Evolutionary conservation across 2,113 vertebrate genomes (phyloP), one percentile per base, ranked within the genome.

Genomic region (Leucopsar rothschildi): DNA sequence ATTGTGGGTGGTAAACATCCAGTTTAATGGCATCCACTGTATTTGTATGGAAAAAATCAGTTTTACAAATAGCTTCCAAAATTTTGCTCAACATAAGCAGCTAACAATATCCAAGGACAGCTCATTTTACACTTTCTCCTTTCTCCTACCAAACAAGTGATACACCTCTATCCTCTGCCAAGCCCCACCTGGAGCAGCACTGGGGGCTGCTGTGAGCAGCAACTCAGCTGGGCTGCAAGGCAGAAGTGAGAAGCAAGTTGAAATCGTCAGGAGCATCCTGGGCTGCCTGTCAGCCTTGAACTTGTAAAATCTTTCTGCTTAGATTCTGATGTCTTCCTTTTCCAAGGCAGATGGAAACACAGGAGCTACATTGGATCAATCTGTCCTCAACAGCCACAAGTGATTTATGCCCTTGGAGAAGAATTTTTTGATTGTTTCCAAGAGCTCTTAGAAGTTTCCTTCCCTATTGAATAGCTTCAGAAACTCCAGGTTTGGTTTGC

Each of bases 21-120:
- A 92, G 50, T 89, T 96, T 92, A 88, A 93, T 22, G 8, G 66
- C 77, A 90, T 37, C 69, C 82, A 71, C 52, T 57, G 25, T 81
- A 83, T 81, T 47, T 88, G 44, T 68, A 47, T 83, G 56, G 55
- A 39, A 70, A 94, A 90, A 86, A 35, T 0, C 12, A 39, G 28
- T 39, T 93, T 69, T 77, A 91, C 55, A 93, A 88, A 72, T 81
- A 93, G 75, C 44, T 94, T 94, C 60, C 76, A 88, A 86, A 95
- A 77, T 85, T 73, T 69, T 60, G n/a, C 39, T 94, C 33, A 80
- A 40, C 31, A 61, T 3, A 90, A 69, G 60, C 47, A 88, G 25
- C 57, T 86, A 94, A 49, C 68, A 82, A 37, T 60, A 92, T 33
- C 25, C 33, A 53, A 90, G 82, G 11, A 61, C 47, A 88, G 27